These are phyloP conservation scores for Paracyclopina nana DNA, from an alignment of 1,140 invertebrate genomes.

Conservation along the genomic window DNA sequence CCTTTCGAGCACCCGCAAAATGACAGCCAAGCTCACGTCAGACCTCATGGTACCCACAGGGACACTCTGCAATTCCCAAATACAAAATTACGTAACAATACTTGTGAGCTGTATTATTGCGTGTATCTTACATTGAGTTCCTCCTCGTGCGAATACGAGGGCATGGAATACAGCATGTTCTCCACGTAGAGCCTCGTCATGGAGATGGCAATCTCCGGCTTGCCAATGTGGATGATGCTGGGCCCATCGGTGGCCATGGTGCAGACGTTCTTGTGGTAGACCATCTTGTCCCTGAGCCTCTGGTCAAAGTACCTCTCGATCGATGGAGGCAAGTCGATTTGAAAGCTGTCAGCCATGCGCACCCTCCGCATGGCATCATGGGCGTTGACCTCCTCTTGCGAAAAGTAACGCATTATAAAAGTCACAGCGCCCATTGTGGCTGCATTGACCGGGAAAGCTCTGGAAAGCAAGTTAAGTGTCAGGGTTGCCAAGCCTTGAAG, in stretches of 20 bases:
- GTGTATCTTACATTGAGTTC: no score
- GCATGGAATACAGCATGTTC: neutral
- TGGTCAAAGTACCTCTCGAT: no score
- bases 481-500: neutral
- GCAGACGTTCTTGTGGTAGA: neutral
- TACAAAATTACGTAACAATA: no score
- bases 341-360: neutral
- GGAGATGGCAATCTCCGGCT: neutral
- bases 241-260: neutral
- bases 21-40: no score
- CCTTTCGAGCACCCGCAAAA: no score
- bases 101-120: no score
- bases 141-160: neutral
- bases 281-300: no score
- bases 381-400: neutral
- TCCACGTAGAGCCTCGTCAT: neutral
- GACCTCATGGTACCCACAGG: no score
- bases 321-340: constrained; percentile 4
- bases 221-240: neutral
- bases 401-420: constrained; percentile 45
- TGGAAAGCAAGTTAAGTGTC: neutral
- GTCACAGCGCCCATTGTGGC: constrained; percentile 67
- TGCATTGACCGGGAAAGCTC: constrained; percentile 75
- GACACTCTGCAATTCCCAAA: no score
- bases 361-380: neutral